A percentile compares a stretch with the other conserved stretches of the same genome.
Conservation (phyloP, 2,888 invertebrate genomes). For the Caenorhabditis zanzibari region DNA sequence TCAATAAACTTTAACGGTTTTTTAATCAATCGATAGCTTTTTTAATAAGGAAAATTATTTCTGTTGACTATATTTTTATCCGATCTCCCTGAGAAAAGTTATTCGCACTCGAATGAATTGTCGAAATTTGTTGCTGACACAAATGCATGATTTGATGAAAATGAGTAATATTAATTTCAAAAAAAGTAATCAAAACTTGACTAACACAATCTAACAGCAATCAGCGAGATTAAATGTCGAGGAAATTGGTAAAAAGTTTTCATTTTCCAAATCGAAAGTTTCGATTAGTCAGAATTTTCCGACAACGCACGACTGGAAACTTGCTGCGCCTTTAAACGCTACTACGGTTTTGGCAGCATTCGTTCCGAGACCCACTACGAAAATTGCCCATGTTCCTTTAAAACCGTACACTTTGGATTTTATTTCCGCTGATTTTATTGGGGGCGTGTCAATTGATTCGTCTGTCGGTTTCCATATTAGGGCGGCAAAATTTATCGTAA, state of each 20-base stretch:
- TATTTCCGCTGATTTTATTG: neutral
- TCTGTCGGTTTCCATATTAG: neutral
- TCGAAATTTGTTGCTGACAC: too few relatives aligned
- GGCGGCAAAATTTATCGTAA: too few relatives aligned
- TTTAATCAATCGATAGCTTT: too few relatives aligned
- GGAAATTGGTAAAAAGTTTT: neutral
- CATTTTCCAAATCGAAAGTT: neutral
- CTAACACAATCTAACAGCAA: slow-evolving; percentile 2
- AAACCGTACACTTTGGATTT: neutral
- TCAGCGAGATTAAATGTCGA: neutral
- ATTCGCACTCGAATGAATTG: too few relatives aligned
- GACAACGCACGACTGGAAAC: neutral
- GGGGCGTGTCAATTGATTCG: slow-evolving; percentile 23
- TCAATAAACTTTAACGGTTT: too few relatives aligned
- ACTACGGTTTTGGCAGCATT: slow-evolving; percentile 4
- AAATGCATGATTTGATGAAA: slow-evolving; percentile 1
- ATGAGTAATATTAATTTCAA: slow-evolving; percentile 4
- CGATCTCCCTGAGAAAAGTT: too few relatives aligned
- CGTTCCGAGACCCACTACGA: slow-evolving; percentile 7
- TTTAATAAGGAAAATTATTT: too few relatives aligned
- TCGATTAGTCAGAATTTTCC: slow-evolving; percentile 13
- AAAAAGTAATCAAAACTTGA: slow-evolving; percentile 19
- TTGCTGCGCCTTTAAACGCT: slow-evolving; percentile 17
- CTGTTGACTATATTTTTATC: too few relatives aligned
- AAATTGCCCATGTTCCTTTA: neutral